Conservation (phyloP, 2,113 vertebrate genomes). For the Fulica atra region DNA sequence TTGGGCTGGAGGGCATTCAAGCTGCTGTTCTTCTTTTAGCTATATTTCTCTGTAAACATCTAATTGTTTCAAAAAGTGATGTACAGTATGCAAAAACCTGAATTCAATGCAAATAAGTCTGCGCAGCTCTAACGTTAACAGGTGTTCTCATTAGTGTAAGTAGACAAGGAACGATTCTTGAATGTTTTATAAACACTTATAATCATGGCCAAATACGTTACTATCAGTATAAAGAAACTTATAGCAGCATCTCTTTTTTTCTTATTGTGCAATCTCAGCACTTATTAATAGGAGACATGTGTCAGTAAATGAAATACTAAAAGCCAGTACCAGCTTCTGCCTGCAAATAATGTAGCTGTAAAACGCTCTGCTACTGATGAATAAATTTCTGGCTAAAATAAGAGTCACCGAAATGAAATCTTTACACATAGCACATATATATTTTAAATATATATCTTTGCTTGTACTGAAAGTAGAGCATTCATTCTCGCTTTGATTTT, state of each 20-base stretch:
- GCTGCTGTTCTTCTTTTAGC: conserved; percentile 74
- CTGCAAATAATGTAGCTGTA: conserved; percentile 34
- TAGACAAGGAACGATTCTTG: conserved; percentile 80
- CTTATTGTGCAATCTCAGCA: conserved; percentile 68
- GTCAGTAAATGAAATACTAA: conserved; percentile 57
- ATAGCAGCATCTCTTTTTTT: conserved; percentile 55
- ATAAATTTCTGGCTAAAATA: conserved; percentile 50
- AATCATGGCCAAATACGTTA: conserved; percentile 73
- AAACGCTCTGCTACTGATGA: conserved; percentile 46
- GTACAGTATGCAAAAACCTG: conserved; percentile 76
- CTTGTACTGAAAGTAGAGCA: background rate
- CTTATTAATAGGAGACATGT: conserved; percentile 67
- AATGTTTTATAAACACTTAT: conserved; percentile 81
- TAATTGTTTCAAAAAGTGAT: conserved; percentile 80
- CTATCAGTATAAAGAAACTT: conserved; percentile 69
- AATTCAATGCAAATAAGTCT: conserved; percentile 79
- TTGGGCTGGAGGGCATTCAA: conserved; percentile 76
- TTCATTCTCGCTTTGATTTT: conserved; percentile 50
- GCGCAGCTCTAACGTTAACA: conserved; percentile 75
- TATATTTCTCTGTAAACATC: conserved; percentile 82
- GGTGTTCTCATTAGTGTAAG: conserved; percentile 83
- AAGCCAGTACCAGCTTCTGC: conserved; percentile 23
- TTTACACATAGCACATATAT: conserved; percentile 26
- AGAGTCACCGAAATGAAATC: conserved; percentile 39
- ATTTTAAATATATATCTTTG: conserved; percentile 58